These are phyloP conservation scores for Drosophila antonietae DNA, from an alignment of 2,888 invertebrate species.

Conservation along the genomic window DNA sequence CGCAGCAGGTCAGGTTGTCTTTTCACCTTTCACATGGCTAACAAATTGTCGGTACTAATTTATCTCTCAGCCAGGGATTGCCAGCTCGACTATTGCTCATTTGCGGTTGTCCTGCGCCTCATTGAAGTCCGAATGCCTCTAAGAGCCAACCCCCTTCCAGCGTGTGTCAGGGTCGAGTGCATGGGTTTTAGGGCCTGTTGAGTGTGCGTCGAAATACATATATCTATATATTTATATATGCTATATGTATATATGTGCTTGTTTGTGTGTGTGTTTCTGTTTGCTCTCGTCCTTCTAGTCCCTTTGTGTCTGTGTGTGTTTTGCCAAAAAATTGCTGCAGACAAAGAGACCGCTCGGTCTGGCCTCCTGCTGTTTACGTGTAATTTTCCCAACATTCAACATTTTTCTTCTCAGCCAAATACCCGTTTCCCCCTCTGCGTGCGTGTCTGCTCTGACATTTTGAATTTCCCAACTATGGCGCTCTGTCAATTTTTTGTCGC, in stretches of 20 bases:
- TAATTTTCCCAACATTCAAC: constrained; percentile 76
- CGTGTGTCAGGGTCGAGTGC: constrained; percentile 46
- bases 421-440: constrained; percentile 17
- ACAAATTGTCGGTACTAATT: constrained; percentile 67
- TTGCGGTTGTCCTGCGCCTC: constrained; percentile 65
- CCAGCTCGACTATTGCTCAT: constrained; percentile 56
- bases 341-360: constrained; percentile 35
- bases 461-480: constrained; percentile 59
- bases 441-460: constrained; percentile 64
- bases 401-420: constrained; percentile 19
- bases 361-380: constrained; percentile 72
- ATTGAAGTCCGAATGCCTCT: constrained; percentile 47
- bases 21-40: constrained; percentile 26
- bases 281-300: constrained; percentile 16
- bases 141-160: constrained; percentile 18
- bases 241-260: not conserved
- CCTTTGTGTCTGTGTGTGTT: constrained; percentile 27
- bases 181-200: constrained; percentile 43
- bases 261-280: not conserved
- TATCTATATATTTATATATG: not conserved
- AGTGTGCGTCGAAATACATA: constrained; percentile 1
- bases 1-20: constrained; percentile 15
- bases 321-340: constrained; percentile 49
- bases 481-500: constrained; percentile 58
- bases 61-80: constrained; percentile 30